Base-by-base conservation (phyloP, 2,113 vertebrate genomes). In the Caloenas nicobarica region DNA sequence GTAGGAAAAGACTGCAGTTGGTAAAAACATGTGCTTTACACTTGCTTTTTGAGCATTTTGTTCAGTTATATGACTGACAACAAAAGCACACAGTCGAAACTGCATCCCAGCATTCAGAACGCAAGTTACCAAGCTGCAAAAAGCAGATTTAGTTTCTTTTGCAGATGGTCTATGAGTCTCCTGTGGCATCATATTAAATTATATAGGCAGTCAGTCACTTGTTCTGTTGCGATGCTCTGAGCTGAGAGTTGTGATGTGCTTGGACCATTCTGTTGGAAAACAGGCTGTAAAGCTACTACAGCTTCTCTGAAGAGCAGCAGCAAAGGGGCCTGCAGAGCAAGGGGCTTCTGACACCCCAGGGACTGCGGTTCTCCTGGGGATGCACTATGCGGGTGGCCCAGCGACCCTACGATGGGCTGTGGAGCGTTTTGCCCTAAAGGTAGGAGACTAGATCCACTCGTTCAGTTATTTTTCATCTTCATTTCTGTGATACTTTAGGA, bases 171-270 rank as follows among this genome's bases (percentile, higher is more conserved):
- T 97, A 78, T 79, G 96, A 98, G 98, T 98, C 98, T 98, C 98
- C 89, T 98, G 98, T 98, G 98, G 98, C 97, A 97, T 97, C 95
- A 98, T 98, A 98, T 98, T 98, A 98, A 98, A 98, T 98, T 98
- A 98, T 98, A 97, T 98, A 98, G 97, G 97, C 98, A 97, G 98
- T 92, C 96, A 96, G 97, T 97, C 95, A 97, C 97, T 98, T 97
- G 96, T 97, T 97, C 87, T 96, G 95, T 58, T 90, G 96, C 61
- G 82, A 95, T 96, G 96, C 95, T 93, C 92, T 77, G 96, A 95
- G 97, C 97, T 40, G 81, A 93, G 97, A 97, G 88, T 94, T 95
- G 96, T 76, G 91, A 94, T 94, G 80, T 96, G 95, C 97, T 95
- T 95, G 95, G 91, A 95, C 95, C 79, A 57, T 97, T 97, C 96